phyloP scores from a whole-genome alignment of 2,888 invertebrate genomes.

The Tenthredo mesomela region DNA sequence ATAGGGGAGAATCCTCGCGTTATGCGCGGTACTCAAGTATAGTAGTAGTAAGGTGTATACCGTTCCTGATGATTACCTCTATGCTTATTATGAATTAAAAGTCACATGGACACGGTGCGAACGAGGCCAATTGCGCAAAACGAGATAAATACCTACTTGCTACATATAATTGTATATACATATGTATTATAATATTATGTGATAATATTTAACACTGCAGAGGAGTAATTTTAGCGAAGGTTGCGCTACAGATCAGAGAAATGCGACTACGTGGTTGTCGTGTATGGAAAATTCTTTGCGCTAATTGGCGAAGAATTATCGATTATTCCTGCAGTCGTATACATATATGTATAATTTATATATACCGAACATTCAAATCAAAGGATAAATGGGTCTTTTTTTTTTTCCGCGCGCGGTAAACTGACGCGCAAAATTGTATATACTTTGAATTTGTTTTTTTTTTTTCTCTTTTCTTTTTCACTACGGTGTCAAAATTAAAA shows the following conservation, averaged over 20 bases:
- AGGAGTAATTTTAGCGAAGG: background rate
- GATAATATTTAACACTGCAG: background rate
- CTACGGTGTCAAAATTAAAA: conserved; percentile 22
- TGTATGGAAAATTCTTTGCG: background rate
- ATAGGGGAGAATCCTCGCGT: conserved; percentile 25
- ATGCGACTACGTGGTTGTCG: too few species aligned
- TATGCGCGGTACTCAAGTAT: background rate
- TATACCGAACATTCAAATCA: background rate
- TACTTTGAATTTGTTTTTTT: background rate
- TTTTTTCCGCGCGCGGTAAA: background rate
- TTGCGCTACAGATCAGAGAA: background rate
- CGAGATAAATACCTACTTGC: background rate
- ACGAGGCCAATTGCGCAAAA: conserved; percentile 63
- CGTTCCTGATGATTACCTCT: background rate
- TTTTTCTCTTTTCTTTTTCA: too few species aligned
- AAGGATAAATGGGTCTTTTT: background rate
- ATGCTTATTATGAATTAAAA: conserved; percentile 56
- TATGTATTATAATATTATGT: background rate
- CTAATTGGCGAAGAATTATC: background rate
- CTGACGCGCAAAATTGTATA: background rate
- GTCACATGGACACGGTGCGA: conserved; percentile 57
- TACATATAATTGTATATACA: background rate
- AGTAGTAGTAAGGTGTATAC: background rate
- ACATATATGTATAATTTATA: background rate
- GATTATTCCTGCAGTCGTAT: background rate